Evolutionary conservation across 2,888 invertebrate genomes (phyloP), one percentile per base, ranked within the genome.

Genomic region (Dryomyza anilis): DNA sequence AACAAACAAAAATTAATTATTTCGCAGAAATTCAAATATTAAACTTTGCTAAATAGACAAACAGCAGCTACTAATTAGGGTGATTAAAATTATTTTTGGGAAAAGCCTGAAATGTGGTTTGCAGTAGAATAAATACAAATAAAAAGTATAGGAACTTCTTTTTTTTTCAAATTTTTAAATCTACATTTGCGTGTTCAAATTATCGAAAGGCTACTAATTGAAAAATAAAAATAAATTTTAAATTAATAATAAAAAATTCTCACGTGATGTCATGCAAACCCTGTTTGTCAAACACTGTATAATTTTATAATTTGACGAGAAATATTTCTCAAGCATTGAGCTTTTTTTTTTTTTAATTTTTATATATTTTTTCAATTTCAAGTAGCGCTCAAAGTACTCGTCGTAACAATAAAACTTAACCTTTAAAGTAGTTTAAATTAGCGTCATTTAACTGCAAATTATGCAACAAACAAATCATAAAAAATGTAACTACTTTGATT

Each of bases 341-440:
- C 23, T 25, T 25, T 6, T 21, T 48, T 48, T 25, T 48, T 4
- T 23, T 48, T 25, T 3, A 45, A 14, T 45, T 16, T 45, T 45
- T 39, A 6, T 39, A 39, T 12, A 14, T 39, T 12, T 2, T 39
- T 12, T 45, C 3, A 19, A 16, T 27, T 21, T 27, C 23, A 50
- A 25, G 50, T 25, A 21, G 23, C n/a, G n/a, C n/a, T 12, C 30
- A 55, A 55, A 33, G 23, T 55, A 55, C 55, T 21, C 55, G 6
- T 33, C 55, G n/a, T n/a, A n/a, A n/a, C n/a, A n/a, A 55, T 53
- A 30, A 53, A 53, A 55, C 16, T 55, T 55, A 55, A 55, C 55
- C 55, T 55, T 55, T 55, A 33, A 55, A 33, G 33, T 55, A 30
- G 33, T 29, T 33, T 55, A 55, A 55, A 55, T 55, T 33, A 36